These are phyloP conservation scores for Morpho achilles DNA, from an alignment of 2,888 invertebrate genomes.

Conservation along the genomic window DNA sequence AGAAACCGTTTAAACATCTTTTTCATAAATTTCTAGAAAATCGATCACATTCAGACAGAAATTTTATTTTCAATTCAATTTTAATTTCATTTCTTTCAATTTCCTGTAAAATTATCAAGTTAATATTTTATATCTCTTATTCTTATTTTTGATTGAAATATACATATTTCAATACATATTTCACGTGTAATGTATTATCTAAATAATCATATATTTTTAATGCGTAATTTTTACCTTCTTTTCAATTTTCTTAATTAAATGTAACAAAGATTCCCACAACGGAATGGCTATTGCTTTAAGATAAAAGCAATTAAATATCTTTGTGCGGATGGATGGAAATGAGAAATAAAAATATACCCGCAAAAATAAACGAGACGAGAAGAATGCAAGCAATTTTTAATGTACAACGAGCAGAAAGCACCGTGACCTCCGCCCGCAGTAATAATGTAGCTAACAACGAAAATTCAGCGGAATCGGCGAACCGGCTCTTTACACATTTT, in stretches of 20 bases:
- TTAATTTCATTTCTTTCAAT: no score
- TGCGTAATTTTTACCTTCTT: no score
- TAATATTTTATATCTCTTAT: no score
- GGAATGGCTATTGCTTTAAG: conserved; percentile 19
- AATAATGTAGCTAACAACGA: conserved; percentile 57
- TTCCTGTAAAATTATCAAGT: no score
- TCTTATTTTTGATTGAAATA: no score
- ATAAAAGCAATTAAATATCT: conserved; percentile 58
- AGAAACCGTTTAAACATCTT: no score
- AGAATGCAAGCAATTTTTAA: conserved; percentile 77
- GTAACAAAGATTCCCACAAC: conserved; percentile 11
- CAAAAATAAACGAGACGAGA: conserved; percentile 63
- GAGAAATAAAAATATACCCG: conserved; percentile 55
- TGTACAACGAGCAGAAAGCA: conserved; percentile 55
- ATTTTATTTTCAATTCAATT: no score
- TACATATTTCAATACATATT: no score
- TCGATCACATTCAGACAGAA: no score
- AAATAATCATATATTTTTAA: no score
- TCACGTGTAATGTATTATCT: no score
- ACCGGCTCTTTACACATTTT: conserved; percentile 35
- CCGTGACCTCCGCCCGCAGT: conserved; percentile 45
- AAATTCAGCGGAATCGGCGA: conserved; percentile 44
- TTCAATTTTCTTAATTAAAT: conserved; percentile 10
- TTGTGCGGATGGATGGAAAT: conserved; percentile 45
- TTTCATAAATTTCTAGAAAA: no score